Evolutionary conservation across 2,797 vertebrate genomes (phyloP).

Genomic region (Cetoscarus ocellatus): DNA sequence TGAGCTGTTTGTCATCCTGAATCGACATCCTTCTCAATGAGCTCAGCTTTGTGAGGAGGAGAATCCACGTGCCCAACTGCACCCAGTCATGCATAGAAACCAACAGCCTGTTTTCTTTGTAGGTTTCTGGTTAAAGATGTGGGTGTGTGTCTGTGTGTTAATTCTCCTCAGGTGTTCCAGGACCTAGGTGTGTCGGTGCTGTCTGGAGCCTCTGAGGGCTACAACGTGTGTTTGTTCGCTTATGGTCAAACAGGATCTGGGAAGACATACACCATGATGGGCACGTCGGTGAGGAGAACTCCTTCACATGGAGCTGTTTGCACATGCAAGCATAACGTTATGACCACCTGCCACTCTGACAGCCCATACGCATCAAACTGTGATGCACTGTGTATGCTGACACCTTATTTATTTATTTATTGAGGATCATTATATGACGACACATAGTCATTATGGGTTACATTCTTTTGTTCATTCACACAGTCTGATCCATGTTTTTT

Average conservation of each 20-base stretch:
- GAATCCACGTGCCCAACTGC: not conserved
- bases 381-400: too few species aligned
- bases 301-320: not conserved
- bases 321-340: too few species aligned
- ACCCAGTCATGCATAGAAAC: constrained; percentile 1
- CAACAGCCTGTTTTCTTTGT: constrained; percentile 15
- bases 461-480: too few species aligned
- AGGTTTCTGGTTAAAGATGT: constrained; percentile 33
- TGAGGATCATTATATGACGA: too few species aligned
- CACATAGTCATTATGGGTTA: too few species aligned
- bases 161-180: constrained; percentile 91
- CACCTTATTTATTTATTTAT: too few species aligned
- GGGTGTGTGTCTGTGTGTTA: constrained; percentile 28
- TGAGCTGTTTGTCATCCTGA: not conserved
- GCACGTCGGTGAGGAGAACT: constrained; percentile 90
- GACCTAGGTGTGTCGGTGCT: constrained; percentile 95
- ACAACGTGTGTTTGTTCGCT: constrained; percentile 98
- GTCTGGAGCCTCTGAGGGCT: constrained; percentile 92
- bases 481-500: too few species aligned
- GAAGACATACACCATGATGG: constrained; percentile 99
- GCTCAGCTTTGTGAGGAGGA: not conserved
- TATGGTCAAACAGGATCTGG: constrained; percentile 99
- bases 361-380: too few species aligned
- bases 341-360: too few species aligned
- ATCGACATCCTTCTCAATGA: not conserved